phyloP scores from a whole-genome alignment of 2,888 invertebrate species.

The Iphiclides podalirius region DNA sequence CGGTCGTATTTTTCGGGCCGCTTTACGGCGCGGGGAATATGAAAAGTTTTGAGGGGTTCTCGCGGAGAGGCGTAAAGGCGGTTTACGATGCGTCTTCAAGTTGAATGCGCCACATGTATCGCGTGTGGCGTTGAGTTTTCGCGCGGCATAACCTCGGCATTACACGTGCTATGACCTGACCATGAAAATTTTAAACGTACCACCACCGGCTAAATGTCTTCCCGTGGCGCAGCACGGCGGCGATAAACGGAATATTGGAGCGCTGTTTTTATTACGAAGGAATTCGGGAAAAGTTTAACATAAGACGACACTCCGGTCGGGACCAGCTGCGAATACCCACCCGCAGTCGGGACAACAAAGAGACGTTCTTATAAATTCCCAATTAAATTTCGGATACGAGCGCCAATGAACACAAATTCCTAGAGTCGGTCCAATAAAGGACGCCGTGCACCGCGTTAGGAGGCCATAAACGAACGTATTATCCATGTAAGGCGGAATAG shows the following conservation, averaged over 20 bases:
- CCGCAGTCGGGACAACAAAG: constrained; percentile 57
- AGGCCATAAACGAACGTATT: constrained; percentile 80
- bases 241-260: constrained; percentile 38
- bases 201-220: constrained; percentile 58
- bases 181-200: constrained; percentile 74
- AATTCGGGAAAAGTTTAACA: constrained; percentile 46
- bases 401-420: constrained; percentile 78
- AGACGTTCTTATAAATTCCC: constrained; percentile 74
- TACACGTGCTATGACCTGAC: constrained; percentile 73
- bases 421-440: constrained; percentile 79
- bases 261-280: constrained; percentile 32
- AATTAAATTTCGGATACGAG: constrained; percentile 78
- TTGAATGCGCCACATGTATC: constrained; percentile 70
- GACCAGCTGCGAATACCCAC: constrained; percentile 67
- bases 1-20: constrained; percentile 76
- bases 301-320: constrained; percentile 50
- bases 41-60: constrained; percentile 77
- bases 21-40: constrained; percentile 76
- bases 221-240: constrained; percentile 31
- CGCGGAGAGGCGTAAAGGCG: constrained; percentile 72
- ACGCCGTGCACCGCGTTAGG: constrained; percentile 79
- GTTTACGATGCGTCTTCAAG: constrained; percentile 77
- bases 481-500: constrained; percentile 81
- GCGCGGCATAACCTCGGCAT: constrained; percentile 65
- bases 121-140: constrained; percentile 63